Conservation (phyloP, 1,140 invertebrate genomes). For the Ceratosolen fusciceps region DNA sequence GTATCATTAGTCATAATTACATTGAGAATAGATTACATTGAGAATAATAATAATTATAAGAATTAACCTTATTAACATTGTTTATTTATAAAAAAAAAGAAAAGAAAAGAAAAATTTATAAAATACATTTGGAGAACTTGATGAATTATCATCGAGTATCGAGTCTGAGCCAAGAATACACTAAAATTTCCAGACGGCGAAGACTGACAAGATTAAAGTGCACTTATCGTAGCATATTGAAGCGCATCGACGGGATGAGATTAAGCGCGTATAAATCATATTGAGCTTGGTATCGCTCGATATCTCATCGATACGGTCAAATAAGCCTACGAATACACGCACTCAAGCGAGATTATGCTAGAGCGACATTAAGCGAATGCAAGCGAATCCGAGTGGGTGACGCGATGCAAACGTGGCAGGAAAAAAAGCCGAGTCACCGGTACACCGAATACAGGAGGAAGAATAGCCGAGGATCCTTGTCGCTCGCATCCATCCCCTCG, state of each 20-base stretch:
- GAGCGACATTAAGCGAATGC: slow-evolving; percentile 1
- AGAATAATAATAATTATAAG: no score
- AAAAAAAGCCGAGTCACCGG: slow-evolving; percentile 36
- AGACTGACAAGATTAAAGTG: background rate
- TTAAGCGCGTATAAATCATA: slow-evolving; percentile 5
- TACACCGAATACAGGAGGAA: slow-evolving; percentile 5
- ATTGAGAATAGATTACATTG: no score
- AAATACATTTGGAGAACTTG: no score
- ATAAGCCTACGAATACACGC: slow-evolving; percentile 7
- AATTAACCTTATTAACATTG: no score
- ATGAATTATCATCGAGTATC: no score
- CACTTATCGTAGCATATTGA: background rate
- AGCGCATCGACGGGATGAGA: background rate
- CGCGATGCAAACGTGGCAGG: background rate
- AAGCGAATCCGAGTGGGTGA: slow-evolving; percentile 25
- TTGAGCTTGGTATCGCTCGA: background rate
- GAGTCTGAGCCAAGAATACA: no score
- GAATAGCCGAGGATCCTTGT: slow-evolving; percentile 3
- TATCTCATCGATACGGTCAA: slow-evolving; percentile 25
- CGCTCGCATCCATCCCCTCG: slow-evolving; percentile 15
- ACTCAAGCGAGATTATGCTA: background rate
- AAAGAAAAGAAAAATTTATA: no score
- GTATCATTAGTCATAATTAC: no score
- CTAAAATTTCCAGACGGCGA: no score
- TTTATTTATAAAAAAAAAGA: no score